Conservation (phyloP, 2,113 vertebrate species). For the human (Homo sapiens) region GRCh38 chr5:39970501-39971000, state of each 20-base stretch:
- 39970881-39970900: not conserved
- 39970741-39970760: not conserved
- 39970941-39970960: not conserved
- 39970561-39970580: not conserved
- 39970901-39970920: not conserved
- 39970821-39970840: not conserved
- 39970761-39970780: not conserved
- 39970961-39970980: not conserved
- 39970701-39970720: not conserved
- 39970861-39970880: constrained; percentile 40
- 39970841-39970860: not conserved
- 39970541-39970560: not conserved
- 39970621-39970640: not conserved
- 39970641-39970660: not conserved
- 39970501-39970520: not conserved
- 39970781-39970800: not conserved
- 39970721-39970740: not conserved
- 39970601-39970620: not conserved
- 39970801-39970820: not conserved
- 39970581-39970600: not conserved
- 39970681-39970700: not conserved
- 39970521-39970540: not conserved
- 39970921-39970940: not conserved
- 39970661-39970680: not conserved
- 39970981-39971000: not conserved